Evolutionary conservation across 1,140 invertebrate species (phyloP), one percentile per base, ranked within the genome.

Genomic region (Drosophila biarmipes): DNA sequence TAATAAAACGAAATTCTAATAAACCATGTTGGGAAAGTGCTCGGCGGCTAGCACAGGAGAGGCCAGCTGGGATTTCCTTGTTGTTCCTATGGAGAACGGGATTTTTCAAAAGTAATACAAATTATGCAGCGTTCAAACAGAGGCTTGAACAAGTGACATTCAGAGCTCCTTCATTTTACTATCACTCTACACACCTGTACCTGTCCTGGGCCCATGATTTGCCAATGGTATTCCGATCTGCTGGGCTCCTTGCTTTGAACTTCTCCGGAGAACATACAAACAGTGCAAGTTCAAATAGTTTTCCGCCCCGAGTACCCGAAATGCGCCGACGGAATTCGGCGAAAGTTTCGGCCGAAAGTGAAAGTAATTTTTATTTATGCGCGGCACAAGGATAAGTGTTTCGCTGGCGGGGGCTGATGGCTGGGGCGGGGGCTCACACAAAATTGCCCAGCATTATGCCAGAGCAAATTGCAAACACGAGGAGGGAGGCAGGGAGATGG

Each of bases 281-380:
- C 0, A 15, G 5, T 4, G 0, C 10, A 10, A 15, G 10, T 6
- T 15, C 0, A 24, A 49, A 40, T 51, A 40, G 59, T 49, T 66
- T 34, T 66, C 10, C n/a, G 21, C 15, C 43, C 31, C 7, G 14
- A 53, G 51, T 19, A 34, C 0, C 3, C 12, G 17, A 51, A 52
- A 21, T 52, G 42, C 35, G 31, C 21, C 27, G 17, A 48, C 46
- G 29, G 53, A 74, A 67, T 42, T 59, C 19, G 64, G 55, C 12
- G 55, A 52, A 78, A 54, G 55, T 66, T 58, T 34, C 19, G 46
- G 57, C 48, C 63, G 66, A 71, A 71, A 78, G 73, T 71, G 73
- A 78, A 78, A 77, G 73, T 78, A 78, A 78, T 77, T 78, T 78
- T 78, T 78, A 68, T 76, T 76, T 76, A 76, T 76, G 73, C 40